These are phyloP conservation scores for Dynastes hyllus DNA, from an alignment of 2,888 invertebrate genomes.

Conservation along the genomic window DNA sequence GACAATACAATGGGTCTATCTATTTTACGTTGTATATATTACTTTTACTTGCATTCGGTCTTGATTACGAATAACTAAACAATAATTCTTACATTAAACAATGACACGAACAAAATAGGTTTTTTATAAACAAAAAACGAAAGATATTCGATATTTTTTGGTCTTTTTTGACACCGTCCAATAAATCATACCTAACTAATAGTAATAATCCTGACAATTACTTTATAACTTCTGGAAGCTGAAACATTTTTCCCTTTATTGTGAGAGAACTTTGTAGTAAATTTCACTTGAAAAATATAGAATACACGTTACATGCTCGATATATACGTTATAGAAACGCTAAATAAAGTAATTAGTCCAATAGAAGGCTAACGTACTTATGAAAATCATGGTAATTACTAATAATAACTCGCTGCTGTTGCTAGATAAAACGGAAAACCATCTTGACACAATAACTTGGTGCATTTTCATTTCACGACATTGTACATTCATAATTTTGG, in stretches of 20 bases:
- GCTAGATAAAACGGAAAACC: not conserved
- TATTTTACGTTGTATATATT: too few relatives aligned
- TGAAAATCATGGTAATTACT: not conserved
- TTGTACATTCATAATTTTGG: slow-evolving; percentile 64
- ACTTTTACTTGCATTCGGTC: too few relatives aligned
- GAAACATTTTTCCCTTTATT: slow-evolving; percentile 6
- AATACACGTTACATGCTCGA: not conserved
- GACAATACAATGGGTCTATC: too few relatives aligned
- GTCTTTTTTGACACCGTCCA: too few relatives aligned
- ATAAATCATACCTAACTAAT: too few relatives aligned
- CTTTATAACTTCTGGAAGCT: not conserved
- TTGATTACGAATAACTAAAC: too few relatives aligned
- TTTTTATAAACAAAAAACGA: too few relatives aligned
- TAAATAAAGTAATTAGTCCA: not conserved
- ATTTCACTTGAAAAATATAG: not conserved
- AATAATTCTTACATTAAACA: too few relatives aligned
- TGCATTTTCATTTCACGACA: slow-evolving; percentile 43
- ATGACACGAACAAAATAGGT: too few relatives aligned
- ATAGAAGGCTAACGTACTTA: slow-evolving; percentile 36
- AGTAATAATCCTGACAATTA: not conserved
- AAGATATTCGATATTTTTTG: too few relatives aligned
- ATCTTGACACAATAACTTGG: slow-evolving; percentile 36
- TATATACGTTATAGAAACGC: not conserved
- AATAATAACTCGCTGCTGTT: not conserved
- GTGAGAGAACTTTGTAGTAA: not conserved